A percentile compares a stretch with the other conserved stretches of the same genome.
Conservation (phyloP, 1,140 invertebrate genomes). For the Neoseiulus cucumeris region DNA sequence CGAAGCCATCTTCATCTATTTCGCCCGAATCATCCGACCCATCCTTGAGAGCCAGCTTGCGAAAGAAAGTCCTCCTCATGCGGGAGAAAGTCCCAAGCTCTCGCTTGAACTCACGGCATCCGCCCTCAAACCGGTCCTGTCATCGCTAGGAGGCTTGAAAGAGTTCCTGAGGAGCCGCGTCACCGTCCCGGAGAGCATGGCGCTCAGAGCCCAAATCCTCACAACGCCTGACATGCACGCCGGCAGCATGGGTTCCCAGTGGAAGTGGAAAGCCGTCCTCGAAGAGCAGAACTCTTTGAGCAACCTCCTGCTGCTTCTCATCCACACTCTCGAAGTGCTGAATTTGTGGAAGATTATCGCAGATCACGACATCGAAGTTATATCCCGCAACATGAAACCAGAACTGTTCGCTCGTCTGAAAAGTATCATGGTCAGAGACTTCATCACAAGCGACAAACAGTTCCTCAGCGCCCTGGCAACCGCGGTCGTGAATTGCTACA, state of each 20-base stretch:
- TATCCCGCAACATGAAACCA: conserved; percentile 29
- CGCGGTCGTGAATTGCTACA: conserved; percentile 41
- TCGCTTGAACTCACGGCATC: neutral
- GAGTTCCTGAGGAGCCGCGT: conserved; percentile 17
- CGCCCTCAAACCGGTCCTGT: neutral
- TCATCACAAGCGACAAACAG: conserved; percentile 62
- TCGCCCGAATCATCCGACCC: conserved; percentile 20
- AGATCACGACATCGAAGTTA: conserved; percentile 72
- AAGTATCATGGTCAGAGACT: conserved; percentile 47
- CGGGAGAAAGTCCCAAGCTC: conserved; percentile 13
- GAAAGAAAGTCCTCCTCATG: neutral
- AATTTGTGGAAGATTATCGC: conserved; percentile 80
- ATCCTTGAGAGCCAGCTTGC: conserved; percentile 14
- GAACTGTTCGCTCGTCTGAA: conserved; percentile 41
- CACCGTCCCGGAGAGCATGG: conserved; percentile 17
- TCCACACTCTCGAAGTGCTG: conserved; percentile 64
- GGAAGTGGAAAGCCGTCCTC: conserved; percentile 12
- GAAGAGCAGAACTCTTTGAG: conserved; percentile 47
- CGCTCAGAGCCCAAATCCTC: conserved; percentile 13
- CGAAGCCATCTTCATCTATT: conserved; percentile 19
- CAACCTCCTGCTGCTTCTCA: conserved; percentile 51
- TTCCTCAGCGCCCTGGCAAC: conserved; percentile 33
- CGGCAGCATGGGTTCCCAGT: neutral
- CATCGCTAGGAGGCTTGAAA: conserved; percentile 16
- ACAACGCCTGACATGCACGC: conserved; percentile 25